Evolutionary conservation across 2,797 vertebrate species (phyloP).

Genomic region (Margarornis squamiger): DNA sequence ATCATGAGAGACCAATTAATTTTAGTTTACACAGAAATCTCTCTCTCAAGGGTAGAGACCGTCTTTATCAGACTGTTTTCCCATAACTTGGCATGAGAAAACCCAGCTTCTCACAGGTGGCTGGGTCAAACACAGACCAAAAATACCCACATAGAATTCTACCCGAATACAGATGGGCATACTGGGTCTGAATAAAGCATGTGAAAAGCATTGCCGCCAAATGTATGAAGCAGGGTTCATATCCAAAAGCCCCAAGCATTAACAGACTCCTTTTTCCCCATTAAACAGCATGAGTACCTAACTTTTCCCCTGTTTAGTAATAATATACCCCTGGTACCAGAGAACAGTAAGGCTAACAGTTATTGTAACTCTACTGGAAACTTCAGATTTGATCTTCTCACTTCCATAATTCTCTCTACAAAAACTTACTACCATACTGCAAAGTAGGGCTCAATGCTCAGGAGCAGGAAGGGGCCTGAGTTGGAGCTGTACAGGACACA

Average conservation of each 20-base stretch:
- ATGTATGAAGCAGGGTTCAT: neutral
- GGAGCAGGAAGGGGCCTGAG: neutral
- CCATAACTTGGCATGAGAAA: no score
- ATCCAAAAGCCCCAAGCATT: neutral
- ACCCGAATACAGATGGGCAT: no score
- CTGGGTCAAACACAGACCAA: no score
- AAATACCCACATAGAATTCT: no score
- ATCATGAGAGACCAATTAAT: no score
- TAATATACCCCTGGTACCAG: rapidly evolving
- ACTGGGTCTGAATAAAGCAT: neutral
- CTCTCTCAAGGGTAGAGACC: no score
- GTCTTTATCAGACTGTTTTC: no score
- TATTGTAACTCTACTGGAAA: neutral
- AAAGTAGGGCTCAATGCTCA: neutral
- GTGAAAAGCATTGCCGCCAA: neutral
- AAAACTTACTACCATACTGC: rapidly evolving
- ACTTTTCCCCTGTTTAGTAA: neutral
- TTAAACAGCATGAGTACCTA: neutral
- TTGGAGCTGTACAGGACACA: neutral
- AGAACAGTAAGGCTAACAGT: neutral
- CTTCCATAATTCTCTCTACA: neutral
- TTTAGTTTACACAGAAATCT: no score
- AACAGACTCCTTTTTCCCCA: neutral
- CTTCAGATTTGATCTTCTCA: neutral
- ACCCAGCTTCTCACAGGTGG: no score